Evolutionary conservation across 2,113 vertebrate species (phyloP), one percentile per base, ranked within the genome.

Genomic region (Pipa parva): DNA sequence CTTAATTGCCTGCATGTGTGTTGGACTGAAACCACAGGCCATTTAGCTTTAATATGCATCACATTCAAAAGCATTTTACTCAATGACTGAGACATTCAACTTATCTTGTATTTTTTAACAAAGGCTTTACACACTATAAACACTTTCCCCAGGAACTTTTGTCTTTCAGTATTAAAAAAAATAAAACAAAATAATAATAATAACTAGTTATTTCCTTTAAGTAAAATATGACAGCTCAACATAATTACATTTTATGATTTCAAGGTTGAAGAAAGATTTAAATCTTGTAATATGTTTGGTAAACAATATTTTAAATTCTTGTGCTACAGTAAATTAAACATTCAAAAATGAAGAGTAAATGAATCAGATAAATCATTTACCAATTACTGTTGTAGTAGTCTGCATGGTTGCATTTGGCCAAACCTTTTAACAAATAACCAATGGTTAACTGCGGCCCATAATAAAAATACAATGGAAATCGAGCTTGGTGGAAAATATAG

Each of bases 271-370:
- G 36, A 10, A 52, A 46, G 64, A 68, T 68, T 58, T 49, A 21
- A 31, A 67, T 67, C 52, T 67, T 25, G 50, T 50, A 22, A 58
- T 58, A 48, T 49, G 17, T 13, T 33, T 25, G 21, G 63, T 66
- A 66, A 66, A 66, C 54, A 66, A 58, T 15, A 48, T 66, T 66
- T 66, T 33, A 27, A 66, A 58, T 66, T 58, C 39, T 42, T 33
- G 7, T 22, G 20, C 27, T 31, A 58, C 31, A 48, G 52, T 66
- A 48, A 66, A 58, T 66, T 66, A 66, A 58, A 66, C 46, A 55
- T 55, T 54, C 50, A 64, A 64, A 42, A 39, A 48, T 37, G 22
- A 66, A 58, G 49, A n/a, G 58, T 26, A 57, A 66, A 66, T 27
- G 27, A 55, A 10, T 17, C 36, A 45, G 37, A 65, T 65, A 57